phyloP scores from a whole-genome alignment of 2,113 vertebrate genomes.

The Pluvialis apricaria region DNA sequence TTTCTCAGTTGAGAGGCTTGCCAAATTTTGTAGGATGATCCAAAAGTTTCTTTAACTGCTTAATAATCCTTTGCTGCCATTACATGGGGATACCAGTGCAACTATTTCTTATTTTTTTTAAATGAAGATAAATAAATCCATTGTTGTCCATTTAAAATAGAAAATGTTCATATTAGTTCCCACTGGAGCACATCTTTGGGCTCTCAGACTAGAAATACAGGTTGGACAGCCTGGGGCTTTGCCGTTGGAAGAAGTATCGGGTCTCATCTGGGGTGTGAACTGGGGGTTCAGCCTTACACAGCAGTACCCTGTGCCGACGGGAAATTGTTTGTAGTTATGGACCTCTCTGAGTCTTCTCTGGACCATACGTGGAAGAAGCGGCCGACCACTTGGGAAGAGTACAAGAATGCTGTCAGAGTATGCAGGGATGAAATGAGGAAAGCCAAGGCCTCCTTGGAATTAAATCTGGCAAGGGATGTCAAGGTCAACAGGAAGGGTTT shows the following conservation, averaged over 20 bases:
- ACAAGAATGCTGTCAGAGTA: too few relatives aligned
- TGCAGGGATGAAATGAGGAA: too few relatives aligned
- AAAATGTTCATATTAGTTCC: background rate
- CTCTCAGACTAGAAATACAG: background rate
- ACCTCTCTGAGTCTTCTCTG: background rate
- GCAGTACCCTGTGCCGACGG: background rate
- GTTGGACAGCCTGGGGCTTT: background rate
- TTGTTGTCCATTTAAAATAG: background rate
- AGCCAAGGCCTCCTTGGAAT: too few relatives aligned
- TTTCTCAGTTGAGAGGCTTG: background rate
- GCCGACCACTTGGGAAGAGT: too few relatives aligned
- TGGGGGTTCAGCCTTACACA: background rate
- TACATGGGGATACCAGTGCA: too few relatives aligned
- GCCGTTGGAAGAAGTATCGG: accelerated
- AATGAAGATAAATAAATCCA: background rate
- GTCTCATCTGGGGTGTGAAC: accelerated
- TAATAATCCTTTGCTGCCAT: background rate
- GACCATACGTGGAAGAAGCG: too few relatives aligned
- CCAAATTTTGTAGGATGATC: background rate
- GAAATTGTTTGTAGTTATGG: accelerated
- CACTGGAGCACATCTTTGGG: too few relatives aligned
- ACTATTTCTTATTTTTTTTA: background rate
- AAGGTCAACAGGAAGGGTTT: too few relatives aligned
- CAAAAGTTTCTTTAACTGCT: background rate
- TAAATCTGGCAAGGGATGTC: too few relatives aligned